Conservation (phyloP, 2,888 invertebrate species). For the Polietes domitor region DNA sequence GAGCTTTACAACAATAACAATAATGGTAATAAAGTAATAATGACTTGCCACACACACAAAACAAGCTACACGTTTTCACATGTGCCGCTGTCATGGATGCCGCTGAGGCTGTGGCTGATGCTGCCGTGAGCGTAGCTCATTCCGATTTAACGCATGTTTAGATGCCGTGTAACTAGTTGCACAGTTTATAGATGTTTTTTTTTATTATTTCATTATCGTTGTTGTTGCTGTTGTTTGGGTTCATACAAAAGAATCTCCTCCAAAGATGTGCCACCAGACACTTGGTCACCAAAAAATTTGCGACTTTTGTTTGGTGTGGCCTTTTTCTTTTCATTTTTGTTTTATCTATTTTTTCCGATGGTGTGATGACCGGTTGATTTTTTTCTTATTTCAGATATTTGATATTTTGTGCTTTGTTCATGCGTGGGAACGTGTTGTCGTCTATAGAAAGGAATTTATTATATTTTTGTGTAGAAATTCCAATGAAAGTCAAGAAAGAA, state of each 20-base stretch:
- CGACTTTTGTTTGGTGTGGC: slow-evolving; percentile 1
- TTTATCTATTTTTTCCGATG: slow-evolving; percentile 28
- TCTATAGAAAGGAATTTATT: too few species aligned
- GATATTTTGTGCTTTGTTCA: too few species aligned
- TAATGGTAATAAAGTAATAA: slow-evolving; percentile 26
- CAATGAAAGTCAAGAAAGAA: too few species aligned
- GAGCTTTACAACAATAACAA: slow-evolving; percentile 53
- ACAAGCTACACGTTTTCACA: slow-evolving; percentile 21
- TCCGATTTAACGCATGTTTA: slow-evolving; percentile 5
- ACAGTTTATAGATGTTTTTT: slow-evolving; percentile 13
- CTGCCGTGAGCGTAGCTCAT: too few species aligned
- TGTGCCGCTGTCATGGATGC: background rate
- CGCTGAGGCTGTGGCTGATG: background rate
- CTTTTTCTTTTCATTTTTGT: background rate
- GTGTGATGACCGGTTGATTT: too few species aligned
- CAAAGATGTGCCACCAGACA: slow-evolving; percentile 52
- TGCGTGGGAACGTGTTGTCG: too few species aligned
- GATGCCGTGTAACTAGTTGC: slow-evolving; percentile 50
- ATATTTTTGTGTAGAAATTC: too few species aligned
- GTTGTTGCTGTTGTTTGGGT: background rate
- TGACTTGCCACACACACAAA: slow-evolving; percentile 7
- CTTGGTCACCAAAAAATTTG: slow-evolving; percentile 57
- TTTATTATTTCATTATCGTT: background rate
- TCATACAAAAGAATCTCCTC: background rate
- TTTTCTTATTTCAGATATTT: too few species aligned